A percentile compares a stretch with the other conserved stretches of the same genome.
phyloP scores from a whole-genome alignment of 2,797 vertebrate species.

The Sebastes alutus region DNA sequence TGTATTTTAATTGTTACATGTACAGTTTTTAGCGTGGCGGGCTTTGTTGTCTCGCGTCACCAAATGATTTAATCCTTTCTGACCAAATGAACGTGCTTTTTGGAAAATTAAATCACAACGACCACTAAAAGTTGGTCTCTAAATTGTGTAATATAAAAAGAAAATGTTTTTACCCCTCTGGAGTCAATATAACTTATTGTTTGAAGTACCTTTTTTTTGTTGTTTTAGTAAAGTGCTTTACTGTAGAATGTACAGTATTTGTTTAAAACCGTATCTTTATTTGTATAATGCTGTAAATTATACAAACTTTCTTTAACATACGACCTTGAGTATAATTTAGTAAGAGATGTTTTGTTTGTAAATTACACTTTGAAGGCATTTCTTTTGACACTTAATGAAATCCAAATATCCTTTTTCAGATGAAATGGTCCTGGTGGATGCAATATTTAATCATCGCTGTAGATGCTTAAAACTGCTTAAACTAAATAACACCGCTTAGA shows the following conservation, averaged over 20 bases:
- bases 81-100: slow-evolving; percentile 52
- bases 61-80: slow-evolving; percentile 5
- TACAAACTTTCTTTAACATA: slow-evolving; percentile 39
- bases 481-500: neutral
- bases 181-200: slow-evolving; percentile 58
- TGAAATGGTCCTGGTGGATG: neutral
- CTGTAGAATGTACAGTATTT: slow-evolving; percentile 75
- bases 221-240: slow-evolving; percentile 49
- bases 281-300: slow-evolving; percentile 68
- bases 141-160: slow-evolving; percentile 46
- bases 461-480: neutral
- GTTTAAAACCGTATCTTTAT: slow-evolving; percentile 51
- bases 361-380: slow-evolving; percentile 36
- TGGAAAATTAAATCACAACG: slow-evolving; percentile 11
- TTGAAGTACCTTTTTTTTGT: slow-evolving; percentile 9
- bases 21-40: slow-evolving; percentile 47
- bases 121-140: slow-evolving; percentile 57
- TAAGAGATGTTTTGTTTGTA: slow-evolving; percentile 18
- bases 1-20: slow-evolving; percentile 47
- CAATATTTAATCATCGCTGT: neutral
- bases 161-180: slow-evolving; percentile 7
- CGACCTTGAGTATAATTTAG: slow-evolving; percentile 22
- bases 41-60: neutral
- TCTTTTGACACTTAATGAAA: slow-evolving; percentile 7
- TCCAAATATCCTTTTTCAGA: neutral